A percentile compares a stretch with the other conserved stretches of the same genome.
These are phyloP conservation scores for Parnassius orleans DNA, from an alignment of 2,888 invertebrate species.

Conservation along the genomic window DNA sequence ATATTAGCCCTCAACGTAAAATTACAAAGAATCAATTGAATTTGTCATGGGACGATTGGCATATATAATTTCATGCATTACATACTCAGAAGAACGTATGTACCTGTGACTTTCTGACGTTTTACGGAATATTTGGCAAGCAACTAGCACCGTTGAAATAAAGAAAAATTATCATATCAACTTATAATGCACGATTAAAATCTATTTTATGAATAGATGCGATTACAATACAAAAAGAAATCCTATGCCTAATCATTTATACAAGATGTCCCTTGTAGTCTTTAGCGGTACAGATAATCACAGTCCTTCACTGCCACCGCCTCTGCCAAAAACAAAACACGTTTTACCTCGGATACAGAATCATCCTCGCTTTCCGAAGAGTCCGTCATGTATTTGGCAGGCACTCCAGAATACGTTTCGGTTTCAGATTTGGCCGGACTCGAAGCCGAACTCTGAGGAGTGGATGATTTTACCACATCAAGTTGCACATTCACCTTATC, in stretches of 20 bases:
- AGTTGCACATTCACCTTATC: conserved; percentile 88
- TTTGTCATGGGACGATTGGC: conserved; percentile 65
- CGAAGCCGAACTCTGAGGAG: conserved; percentile 92
- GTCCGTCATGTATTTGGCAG: conserved; percentile 94
- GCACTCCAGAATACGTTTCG: conserved; percentile 91
- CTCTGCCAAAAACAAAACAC: conserved; percentile 79
- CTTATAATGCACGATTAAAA: conserved; percentile 56
- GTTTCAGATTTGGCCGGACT: conserved; percentile 92
- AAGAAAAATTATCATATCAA: conserved; percentile 55
- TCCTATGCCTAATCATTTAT: conserved; percentile 67
- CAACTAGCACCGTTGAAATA: conserved; percentile 69
- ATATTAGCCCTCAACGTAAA: conserved; percentile 53
- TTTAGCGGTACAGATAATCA: conserved; percentile 82
- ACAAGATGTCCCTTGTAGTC: conserved; percentile 86
- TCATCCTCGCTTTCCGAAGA: conserved; percentile 98
- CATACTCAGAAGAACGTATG: conserved; percentile 70
- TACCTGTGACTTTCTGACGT: conserved; percentile 80
- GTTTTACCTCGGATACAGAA: conserved; percentile 96
- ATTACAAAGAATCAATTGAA: conserved; percentile 68
- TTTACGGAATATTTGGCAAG: conserved; percentile 81
- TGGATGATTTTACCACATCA: conserved; percentile 87
- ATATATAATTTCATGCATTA: conserved; percentile 77
- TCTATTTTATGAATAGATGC: conserved; percentile 47
- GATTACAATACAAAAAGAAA: conserved; percentile 56
- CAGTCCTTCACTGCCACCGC: conserved; percentile 78